Conservation (phyloP, 2,888 invertebrate genomes). For the Boloria selene region DNA sequence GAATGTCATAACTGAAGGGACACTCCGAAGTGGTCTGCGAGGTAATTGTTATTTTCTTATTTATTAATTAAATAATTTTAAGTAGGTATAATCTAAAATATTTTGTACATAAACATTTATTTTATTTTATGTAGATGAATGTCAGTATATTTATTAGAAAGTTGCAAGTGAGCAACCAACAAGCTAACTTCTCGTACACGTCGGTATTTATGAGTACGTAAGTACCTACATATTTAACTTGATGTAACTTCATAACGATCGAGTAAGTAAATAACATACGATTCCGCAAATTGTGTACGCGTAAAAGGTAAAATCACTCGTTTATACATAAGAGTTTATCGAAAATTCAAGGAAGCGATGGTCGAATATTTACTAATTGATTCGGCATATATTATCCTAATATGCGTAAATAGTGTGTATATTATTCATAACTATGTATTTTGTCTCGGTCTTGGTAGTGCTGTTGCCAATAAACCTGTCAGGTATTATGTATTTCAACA, state of each 20-base stretch:
- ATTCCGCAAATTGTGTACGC: slow-evolving; percentile 26
- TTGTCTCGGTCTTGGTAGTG: slow-evolving; percentile 20
- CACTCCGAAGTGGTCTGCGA: slow-evolving; percentile 63
- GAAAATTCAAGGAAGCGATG: slow-evolving; percentile 36
- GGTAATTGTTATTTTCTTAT: slow-evolving; percentile 50
- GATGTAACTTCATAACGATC: slow-evolving; percentile 72
- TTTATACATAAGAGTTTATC: slow-evolving; percentile 40
- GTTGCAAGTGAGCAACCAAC: slow-evolving; percentile 72
- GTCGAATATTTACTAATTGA: slow-evolving; percentile 38
- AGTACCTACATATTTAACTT: slow-evolving; percentile 67
- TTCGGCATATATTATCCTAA: slow-evolving; percentile 42
- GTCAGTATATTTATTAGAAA: slow-evolving; percentile 70
- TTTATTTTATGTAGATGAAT: slow-evolving; percentile 34
- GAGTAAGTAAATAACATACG: slow-evolving; percentile 52
- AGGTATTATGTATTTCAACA: slow-evolving; percentile 61
- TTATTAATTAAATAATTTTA: slow-evolving; percentile 7
- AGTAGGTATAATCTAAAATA: not conserved
- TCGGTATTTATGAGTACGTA: slow-evolving; percentile 61
- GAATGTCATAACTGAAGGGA: slow-evolving; percentile 57
- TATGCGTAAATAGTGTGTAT: slow-evolving; percentile 34
- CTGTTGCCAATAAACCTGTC: slow-evolving; percentile 60
- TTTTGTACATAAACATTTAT: slow-evolving; percentile 22
- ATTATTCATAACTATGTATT: slow-evolving; percentile 29
- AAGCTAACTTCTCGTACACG: slow-evolving; percentile 67
- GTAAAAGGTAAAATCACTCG: slow-evolving; percentile 24